A percentile compares a stretch with the other conserved stretches of the same genome.
These are phyloP conservation scores for Trichomycterus rosablanca DNA, from an alignment of 2,113 vertebrate species.

Conservation along the genomic window DNA sequence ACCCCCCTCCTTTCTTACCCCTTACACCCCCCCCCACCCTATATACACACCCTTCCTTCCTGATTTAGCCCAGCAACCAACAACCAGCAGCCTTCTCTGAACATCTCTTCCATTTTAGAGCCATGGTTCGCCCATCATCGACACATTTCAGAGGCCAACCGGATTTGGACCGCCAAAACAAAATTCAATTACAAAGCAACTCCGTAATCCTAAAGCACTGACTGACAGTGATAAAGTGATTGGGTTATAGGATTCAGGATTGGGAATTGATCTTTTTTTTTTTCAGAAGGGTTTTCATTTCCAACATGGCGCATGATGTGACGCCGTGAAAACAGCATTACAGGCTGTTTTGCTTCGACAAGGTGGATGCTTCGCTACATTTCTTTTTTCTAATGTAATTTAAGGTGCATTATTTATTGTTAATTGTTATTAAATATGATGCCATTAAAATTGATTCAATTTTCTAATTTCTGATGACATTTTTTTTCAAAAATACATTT, in stretches of 20 bases:
- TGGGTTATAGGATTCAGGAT: too few relatives aligned
- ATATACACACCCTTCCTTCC: constrained; percentile 56
- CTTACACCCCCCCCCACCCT: constrained; percentile 34
- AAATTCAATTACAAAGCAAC: neutral
- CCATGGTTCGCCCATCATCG: constrained; percentile 31
- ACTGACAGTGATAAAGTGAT: constrained; percentile 32
- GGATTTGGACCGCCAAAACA: constrained; percentile 5
- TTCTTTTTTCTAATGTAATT: too few relatives aligned
- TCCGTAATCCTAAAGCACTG: neutral
- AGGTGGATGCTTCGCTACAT: neutral
- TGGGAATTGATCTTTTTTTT: constrained; percentile 50
- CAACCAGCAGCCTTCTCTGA: constrained; percentile 31
- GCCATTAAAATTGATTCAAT: too few relatives aligned
- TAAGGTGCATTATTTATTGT: too few relatives aligned
- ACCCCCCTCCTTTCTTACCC: constrained; percentile 49
- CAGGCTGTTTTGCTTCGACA: neutral
- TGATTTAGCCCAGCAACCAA: constrained; percentile 57
- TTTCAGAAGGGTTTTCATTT: constrained; percentile 65
- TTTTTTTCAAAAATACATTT: too few relatives aligned
- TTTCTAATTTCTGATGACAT: too few relatives aligned
- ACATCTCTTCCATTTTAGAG: constrained; percentile 41
- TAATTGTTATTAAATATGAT: too few relatives aligned
- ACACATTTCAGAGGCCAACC: constrained; percentile 41
- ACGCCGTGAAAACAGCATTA: constrained; percentile 54
- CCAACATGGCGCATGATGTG: constrained; percentile 71